Evolutionary conservation across 2,113 vertebrate species (phyloP).

Genomic region (Okapia johnstoni): DNA sequence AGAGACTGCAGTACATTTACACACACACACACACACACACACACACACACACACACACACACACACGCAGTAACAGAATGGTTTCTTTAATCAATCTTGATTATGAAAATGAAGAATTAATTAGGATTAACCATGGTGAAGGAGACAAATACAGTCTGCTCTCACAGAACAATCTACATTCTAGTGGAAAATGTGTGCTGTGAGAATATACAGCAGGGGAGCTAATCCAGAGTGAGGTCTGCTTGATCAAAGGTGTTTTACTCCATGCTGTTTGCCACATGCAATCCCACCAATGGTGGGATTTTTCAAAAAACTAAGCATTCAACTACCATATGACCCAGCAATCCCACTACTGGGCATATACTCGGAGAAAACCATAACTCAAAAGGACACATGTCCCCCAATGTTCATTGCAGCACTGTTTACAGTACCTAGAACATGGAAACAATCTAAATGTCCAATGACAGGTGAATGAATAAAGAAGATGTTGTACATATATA

Average conservation of each 20-base stretch:
- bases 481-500: background rate
- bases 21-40: background rate
- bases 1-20: background rate
- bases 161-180: background rate
- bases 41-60: background rate
- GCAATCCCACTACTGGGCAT: background rate
- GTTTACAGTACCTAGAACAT: background rate
- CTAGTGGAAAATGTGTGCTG: background rate
- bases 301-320: background rate
- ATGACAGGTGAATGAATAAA: background rate
- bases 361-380: background rate
- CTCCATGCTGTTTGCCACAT: background rate
- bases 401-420: background rate
- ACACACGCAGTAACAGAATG: background rate
- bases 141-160: background rate
- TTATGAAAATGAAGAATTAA: conserved; percentile 19
- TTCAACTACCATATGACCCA: background rate
- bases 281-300: background rate
- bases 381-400: background rate
- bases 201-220: background rate
- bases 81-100: background rate
- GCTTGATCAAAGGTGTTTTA: background rate
- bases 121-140: background rate
- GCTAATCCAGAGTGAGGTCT: background rate
- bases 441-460: background rate